These are phyloP conservation scores for Eristalinus aeneus DNA, from an alignment of 2,888 invertebrate species.

Conservation along the genomic window DNA sequence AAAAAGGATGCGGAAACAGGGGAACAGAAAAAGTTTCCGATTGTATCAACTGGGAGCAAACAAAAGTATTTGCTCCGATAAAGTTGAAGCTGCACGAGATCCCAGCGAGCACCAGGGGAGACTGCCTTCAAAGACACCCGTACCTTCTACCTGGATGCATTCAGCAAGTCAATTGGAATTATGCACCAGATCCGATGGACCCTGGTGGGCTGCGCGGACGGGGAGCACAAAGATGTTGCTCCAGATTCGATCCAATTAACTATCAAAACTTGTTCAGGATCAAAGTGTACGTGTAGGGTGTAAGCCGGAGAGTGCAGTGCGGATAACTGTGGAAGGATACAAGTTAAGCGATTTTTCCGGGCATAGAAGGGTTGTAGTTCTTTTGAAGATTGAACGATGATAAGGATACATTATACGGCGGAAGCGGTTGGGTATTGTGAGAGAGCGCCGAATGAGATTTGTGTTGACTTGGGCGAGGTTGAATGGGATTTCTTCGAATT, in stretches of 20 bases:
- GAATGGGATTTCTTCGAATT: neutral
- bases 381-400: neutral
- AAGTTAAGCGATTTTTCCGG: neutral
- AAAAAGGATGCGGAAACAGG: conserved; percentile 54
- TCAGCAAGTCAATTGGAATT: conserved; percentile 47
- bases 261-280: conserved; percentile 39
- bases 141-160: conserved; percentile 56
- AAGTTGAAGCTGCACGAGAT: neutral
- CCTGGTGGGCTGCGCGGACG: neutral
- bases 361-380: neutral
- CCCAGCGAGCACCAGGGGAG: neutral
- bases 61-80: conserved; percentile 16
- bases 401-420: neutral
- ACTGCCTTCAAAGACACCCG: conserved; percentile 30
- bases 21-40: conserved; percentile 37
- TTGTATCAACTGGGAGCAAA: conserved; percentile 46
- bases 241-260: conserved; percentile 53
- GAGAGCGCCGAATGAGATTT: neutral
- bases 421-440: neutral
- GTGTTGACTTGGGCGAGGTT: neutral
- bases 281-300: neutral
- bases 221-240: neutral
- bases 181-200: conserved; percentile 30
- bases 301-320: neutral
- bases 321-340: neutral